phyloP scores from a whole-genome alignment of 2,113 vertebrate genomes.

The Amphilophus citrinellus region DNA sequence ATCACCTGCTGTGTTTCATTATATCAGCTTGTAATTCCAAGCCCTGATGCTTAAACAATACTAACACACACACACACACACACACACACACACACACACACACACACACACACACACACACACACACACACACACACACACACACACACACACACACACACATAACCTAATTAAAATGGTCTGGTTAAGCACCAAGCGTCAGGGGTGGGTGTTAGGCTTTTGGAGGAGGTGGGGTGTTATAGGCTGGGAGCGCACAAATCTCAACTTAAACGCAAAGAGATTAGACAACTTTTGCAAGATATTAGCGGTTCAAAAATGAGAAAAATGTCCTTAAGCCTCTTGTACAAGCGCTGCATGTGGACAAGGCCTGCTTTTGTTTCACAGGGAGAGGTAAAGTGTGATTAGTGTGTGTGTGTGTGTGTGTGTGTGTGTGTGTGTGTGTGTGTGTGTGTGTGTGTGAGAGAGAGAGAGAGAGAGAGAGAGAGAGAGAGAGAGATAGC shows the following conservation, averaged over 20 bases:
- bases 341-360: constrained; percentile 80
- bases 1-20: constrained; percentile 66
- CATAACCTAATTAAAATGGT: constrained; percentile 86
- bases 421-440: constrained; percentile 56
- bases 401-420: constrained; percentile 38
- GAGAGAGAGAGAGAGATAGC: neutral
- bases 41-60: constrained; percentile 32
- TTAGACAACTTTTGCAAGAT: constrained; percentile 95
- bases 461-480: neutral
- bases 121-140: constrained; percentile 33
- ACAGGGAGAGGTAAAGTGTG: constrained; percentile 54
- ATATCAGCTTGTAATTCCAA: constrained; percentile 58
- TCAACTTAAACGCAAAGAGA: constrained; percentile 95
- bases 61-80: neutral
- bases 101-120: neutral
- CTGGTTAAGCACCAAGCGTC: constrained; percentile 81
- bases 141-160: constrained; percentile 50
- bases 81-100: too few species aligned
- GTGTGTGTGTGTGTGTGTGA: constrained; percentile 24
- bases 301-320: constrained; percentile 99
- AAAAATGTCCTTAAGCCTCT: constrained; percentile 99
- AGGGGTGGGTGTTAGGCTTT: constrained; percentile 69
- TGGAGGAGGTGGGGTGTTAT: constrained; percentile 44
- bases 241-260: constrained; percentile 77
- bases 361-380: constrained; percentile 93